These are phyloP conservation scores for Anabas testudineus DNA, from an alignment of 2,797 vertebrate genomes.

Conservation along the genomic window DNA sequence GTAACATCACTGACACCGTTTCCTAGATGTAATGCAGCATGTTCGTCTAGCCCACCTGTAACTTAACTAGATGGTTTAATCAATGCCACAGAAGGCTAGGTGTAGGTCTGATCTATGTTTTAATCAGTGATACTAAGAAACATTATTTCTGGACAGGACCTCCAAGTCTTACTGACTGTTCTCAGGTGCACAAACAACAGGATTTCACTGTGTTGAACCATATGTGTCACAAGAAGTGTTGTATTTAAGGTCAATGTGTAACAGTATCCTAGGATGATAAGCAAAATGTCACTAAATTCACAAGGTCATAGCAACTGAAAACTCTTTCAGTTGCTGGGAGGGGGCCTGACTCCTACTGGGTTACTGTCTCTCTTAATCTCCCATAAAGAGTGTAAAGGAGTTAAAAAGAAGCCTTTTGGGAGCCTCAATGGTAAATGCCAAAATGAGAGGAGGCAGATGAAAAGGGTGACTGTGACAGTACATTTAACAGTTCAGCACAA, in stretches of 20 bases:
- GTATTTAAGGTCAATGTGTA: constrained; percentile 3
- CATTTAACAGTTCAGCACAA: constrained; percentile 39
- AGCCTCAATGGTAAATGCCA: constrained; percentile 18
- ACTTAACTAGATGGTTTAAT: constrained; percentile 71
- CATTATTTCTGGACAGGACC: constrained; percentile 31
- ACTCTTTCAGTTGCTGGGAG: background rate
- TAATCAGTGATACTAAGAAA: constrained; percentile 67
- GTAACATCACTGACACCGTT: constrained; percentile 10
- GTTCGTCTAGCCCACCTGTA: constrained; percentile 53
- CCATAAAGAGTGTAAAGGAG: background rate
- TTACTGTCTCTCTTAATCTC: background rate
- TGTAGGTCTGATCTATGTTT: constrained; percentile 74
- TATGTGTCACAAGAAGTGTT: background rate
- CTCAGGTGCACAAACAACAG: constrained; percentile 14
- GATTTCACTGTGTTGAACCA: constrained; percentile 10
- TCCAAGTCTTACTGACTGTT: constrained; percentile 45
- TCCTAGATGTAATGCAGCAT: constrained; percentile 52
- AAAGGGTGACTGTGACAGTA: constrained; percentile 29
- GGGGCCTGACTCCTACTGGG: background rate
- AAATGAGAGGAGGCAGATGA: constrained; percentile 19
- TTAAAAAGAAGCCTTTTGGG: constrained; percentile 6
- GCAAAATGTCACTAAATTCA: background rate
- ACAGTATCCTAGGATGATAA: background rate
- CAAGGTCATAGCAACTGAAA: background rate
- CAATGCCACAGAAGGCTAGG: constrained; percentile 62